Base-by-base conservation (phyloP, 2,113 vertebrate species). In the Corvus cornix region DNA sequence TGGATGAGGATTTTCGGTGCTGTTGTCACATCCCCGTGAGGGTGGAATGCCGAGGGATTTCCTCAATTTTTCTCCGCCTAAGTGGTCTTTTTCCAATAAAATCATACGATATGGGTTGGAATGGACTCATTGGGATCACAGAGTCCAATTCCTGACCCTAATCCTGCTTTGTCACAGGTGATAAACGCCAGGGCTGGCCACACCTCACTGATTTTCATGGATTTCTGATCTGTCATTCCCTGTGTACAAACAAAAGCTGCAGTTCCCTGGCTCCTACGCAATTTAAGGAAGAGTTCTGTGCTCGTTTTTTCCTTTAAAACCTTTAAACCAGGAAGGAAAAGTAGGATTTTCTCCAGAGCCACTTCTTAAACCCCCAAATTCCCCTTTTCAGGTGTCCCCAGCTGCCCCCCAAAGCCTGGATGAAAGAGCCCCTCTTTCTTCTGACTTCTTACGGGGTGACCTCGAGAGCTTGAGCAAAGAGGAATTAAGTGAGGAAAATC, bases 401-500 rank as follows among this genome's bases (percentile, higher is more conserved):
- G n/a, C 30, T 62, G 49, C 16, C n/a, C 33, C 15, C 21, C 48
- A 70, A 78, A 89, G 30, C 43, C 68, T 10, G 19, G 30, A 35
- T 68, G 41, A 73, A 88, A 58, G 31, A 80, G 23, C 30, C 33
- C 20, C 4, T 76, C 37, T 63, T 73, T 85, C n/a, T 46, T 33
- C 46, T 79, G 78, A 16, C 24, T 48, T 84, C 52, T 84, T 28
- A 44, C 30, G 48, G 17, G 6, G 44, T 74, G 62, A 84, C 28
- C 73, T 64, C 26, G 6, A 49, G 14, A 78, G 60, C 66, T 68
- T 31, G 35, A 27, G 30, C 62, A 74, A 58, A 64, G 64, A 58
- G 26, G 74, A 91, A 87, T 87, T 87, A 81, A 76, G 77, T 6
- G 15, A 69, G 39, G 49, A 87, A 91, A 94, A 89, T 91, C 74